phyloP scores from a whole-genome alignment of 1,140 invertebrate species.

The fruit fly (Drosophila melanogaster) region Release_6_plus_ISO1_MT NT_037436.4:4940001-4940500 shows the following conservation, averaged over 20 bases:
- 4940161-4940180: constrained; percentile 11
- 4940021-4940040: constrained; percentile 87
- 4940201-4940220: constrained; percentile 28
- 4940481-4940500: constrained; percentile 34
- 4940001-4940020: constrained; percentile 89
- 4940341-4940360: constrained; percentile 36
- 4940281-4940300: constrained; percentile 31
- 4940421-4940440: no score
- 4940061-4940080: constrained; percentile 90
- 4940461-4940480: constrained; percentile 24
- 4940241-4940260: constrained; percentile 6
- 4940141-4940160: constrained; percentile 39
- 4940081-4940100: constrained; percentile 91
- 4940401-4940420: no score
- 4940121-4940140: constrained; percentile 9
- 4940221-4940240: neutral
- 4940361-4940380: constrained; percentile 21
- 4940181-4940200: constrained; percentile 80
- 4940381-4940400: neutral
- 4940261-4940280: constrained; percentile 53
- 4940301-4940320: constrained; percentile 75
- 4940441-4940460: neutral
- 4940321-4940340: constrained; percentile 81
- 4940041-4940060: constrained; percentile 90
- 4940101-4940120: constrained; percentile 88